Base-by-base conservation (phyloP, 2,888 invertebrate genomes). In the Mystacides longicornis region DNA sequence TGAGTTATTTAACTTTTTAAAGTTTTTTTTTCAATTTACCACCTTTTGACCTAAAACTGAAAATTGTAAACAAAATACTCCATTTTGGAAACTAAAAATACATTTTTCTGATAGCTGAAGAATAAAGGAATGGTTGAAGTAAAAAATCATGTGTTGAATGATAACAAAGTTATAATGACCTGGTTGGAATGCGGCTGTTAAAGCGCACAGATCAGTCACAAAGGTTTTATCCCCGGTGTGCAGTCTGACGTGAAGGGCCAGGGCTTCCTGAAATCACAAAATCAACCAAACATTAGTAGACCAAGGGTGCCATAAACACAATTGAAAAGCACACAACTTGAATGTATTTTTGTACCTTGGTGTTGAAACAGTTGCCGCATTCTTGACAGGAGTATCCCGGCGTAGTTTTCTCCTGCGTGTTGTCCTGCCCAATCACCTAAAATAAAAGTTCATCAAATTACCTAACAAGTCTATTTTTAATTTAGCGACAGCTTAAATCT, bases 171-270 rank as follows among this genome's bases (percentile, higher is more conserved):
- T n/a, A n/a, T n/a, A n/a, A n/a, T n/a, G n/a, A 43, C 84, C 82
- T 56, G 85, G 85, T 69, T 85, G 84, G 68, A 89, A 77, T 62
- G 88, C 86, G 57, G 88, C 87, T 27, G 89, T 88, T 64, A 89
- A 76, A 64, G 87, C 87, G 71, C 89, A 88, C 67, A 89, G 78
- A 72, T 89, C 89, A 57, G 87, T 88, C 63, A 89, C 87, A 65
- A 88, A 81, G 62, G 86, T 86, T 67, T 87, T 83, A 71, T 89
- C 89, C 60, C 88, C 89, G 55, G 87, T 84, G 71, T 89, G 89
- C 66, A 89, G 77, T 61, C 89, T 83, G 69, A 87, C 81, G 76
- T 89, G 89, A 62, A 89, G 75, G 47, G 87, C 86, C 57, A 89
- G 71, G 63, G 88, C 89, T 76, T 89, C 89, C 69, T 86, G 80